phyloP scores from a whole-genome alignment of 2,888 invertebrate species.

The Eudemis profundana region DNA sequence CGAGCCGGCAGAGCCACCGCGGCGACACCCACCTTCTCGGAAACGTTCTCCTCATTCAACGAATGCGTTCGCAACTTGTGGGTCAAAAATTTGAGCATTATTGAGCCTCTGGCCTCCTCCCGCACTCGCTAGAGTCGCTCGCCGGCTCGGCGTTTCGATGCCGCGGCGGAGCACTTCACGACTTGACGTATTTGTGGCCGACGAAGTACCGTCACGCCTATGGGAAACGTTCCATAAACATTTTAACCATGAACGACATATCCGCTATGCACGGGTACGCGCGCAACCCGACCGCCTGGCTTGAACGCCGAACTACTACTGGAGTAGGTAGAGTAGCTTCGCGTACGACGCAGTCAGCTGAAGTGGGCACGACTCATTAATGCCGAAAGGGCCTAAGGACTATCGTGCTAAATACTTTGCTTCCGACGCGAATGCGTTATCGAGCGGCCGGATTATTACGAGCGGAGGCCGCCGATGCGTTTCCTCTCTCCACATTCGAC shows the following conservation, averaged over 20 bases:
- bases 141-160: conserved; percentile 44
- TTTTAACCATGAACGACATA: conserved; percentile 72
- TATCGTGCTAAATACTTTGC: conserved; percentile 64
- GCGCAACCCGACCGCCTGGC: conserved; percentile 64
- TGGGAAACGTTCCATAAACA: conserved; percentile 75
- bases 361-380: conserved; percentile 78
- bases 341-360: conserved; percentile 85
- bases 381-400: conserved; percentile 73
- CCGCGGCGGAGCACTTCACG: conserved; percentile 26
- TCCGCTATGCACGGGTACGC: conserved; percentile 58
- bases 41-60: conserved; percentile 92
- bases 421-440: conserved; percentile 48
- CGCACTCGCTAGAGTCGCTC: conserved; percentile 52
- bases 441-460: conserved; percentile 46
- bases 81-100: conserved; percentile 94
- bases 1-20: conserved; percentile 54
- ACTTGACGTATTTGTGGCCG: conserved; percentile 30
- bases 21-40: conserved; percentile 89
- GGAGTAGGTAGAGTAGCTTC: conserved; percentile 75
- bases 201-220: conserved; percentile 59
- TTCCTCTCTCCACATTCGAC: conserved; percentile 53
- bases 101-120: conserved; percentile 76
- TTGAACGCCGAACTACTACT: conserved; percentile 78
- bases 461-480: conserved; percentile 47
- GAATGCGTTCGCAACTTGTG: conserved; percentile 94